Base-by-base conservation (phyloP, 2,888 invertebrate genomes). In the Cacoxenus indagator region DNA sequence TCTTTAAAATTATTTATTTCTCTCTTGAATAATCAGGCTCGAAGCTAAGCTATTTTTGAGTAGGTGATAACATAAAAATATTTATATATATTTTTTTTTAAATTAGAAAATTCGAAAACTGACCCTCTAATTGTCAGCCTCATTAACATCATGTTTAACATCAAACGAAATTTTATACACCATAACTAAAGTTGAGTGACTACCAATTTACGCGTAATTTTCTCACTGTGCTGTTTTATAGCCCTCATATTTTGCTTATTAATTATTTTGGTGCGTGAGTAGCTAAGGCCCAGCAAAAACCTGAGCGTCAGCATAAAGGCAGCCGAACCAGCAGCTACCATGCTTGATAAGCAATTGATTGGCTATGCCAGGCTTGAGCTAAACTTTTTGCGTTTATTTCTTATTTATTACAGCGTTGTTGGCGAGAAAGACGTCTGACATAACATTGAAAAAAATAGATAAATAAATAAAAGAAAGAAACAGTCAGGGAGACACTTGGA, bases 261-360 rank as follows among this genome's bases (percentile, higher is more conserved):
- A 67, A 55, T 64, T 55, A 48, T 29, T 62, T 62, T 14, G 22
- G 43, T 24, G 24, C 5, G 26, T 11, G 14, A 27, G 27, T 9
- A 57, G 29, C 0, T 37, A 14, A 1, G 2, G 8, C 4, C 9
- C 43, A 29, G 46, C 17, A 48, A 22, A 43, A n/a, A 37, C 26
- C 9, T 4, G 22, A 51, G 11, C 22, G 17, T 51, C 19, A 61
- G 27, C 19, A 61, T 24, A 22, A 43, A 26, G n/a, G 4, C 22
- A 61, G 2, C 22, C 11, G 24, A 17, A 61, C 9, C 37, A 24
- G 14, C 6, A 61, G 43, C 24, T 43, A 22, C 43, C 64, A 70
- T n/a, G n/a, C n/a, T 67, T 65, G 67, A 67, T 64, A 67, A 67
- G 70, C 65, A 64, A 67, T 70, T 67, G 62, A 14, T 14, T 48